Conservation (phyloP, 1,140 invertebrate genomes). For the Wiebesia pumilae region DNA sequence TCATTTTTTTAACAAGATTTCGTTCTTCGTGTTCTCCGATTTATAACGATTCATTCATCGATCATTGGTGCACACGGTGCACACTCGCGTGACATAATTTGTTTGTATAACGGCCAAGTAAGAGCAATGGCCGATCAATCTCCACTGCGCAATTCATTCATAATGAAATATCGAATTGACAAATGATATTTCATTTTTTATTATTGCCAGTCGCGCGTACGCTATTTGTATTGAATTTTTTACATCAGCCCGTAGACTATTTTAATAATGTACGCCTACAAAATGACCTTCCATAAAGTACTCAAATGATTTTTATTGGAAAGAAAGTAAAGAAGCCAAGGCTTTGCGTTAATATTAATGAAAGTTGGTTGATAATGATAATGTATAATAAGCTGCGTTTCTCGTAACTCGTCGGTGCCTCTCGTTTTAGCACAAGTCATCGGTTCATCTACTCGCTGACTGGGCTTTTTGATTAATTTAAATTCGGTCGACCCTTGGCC, state of each 20-base stretch:
- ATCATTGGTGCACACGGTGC: background rate
- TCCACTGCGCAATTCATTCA: too few species aligned
- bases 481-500: conserved; percentile 3
- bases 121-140: background rate
- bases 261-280: too few species aligned
- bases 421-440: background rate
- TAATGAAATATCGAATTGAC: too few species aligned
- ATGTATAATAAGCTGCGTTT: background rate
- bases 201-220: too few species aligned
- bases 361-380: background rate
- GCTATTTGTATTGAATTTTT: too few species aligned
- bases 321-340: background rate
- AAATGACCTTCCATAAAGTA: background rate
- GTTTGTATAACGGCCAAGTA: background rate
- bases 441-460: background rate
- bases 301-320: background rate
- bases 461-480: background rate
- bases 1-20: background rate
- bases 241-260: too few species aligned
- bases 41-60: background rate
- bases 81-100: background rate
- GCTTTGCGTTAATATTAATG: background rate
- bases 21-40: background rate
- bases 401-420: background rate
- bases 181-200: too few species aligned